A percentile compares a stretch with the other conserved stretches of the same genome.
phyloP scores from a whole-genome alignment of 2,888 invertebrate genomes.

The Pyrocoelia pectoralis region DNA sequence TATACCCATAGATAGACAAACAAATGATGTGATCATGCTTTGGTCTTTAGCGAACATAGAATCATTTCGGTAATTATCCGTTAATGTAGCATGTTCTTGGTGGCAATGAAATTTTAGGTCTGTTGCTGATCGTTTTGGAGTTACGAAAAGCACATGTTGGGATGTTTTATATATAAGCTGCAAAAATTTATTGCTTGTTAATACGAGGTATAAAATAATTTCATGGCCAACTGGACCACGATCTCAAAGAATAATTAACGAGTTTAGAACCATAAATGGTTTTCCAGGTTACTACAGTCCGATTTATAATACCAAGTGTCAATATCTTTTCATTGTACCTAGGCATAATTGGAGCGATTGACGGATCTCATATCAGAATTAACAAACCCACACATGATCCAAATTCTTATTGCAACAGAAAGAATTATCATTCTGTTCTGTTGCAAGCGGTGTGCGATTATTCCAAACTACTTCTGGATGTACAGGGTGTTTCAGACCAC shows the following conservation, averaged over 20 bases:
- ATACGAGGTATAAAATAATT: neutral
- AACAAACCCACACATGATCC: neutral
- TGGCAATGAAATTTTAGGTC: neutral
- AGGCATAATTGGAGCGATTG: neutral
- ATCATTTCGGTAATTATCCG: conserved; percentile 2
- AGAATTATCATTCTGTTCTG: conserved; percentile 3
- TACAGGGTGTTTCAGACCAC: no score
- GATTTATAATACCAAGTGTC: neutral
- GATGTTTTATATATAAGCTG: conserved; percentile 5
- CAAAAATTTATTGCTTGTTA: neutral
- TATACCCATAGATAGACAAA: neutral
- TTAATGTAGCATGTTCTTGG: neutral
- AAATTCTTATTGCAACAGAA: conserved; percentile 13
- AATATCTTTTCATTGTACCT: neutral
- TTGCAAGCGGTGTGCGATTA: conserved; percentile 13
- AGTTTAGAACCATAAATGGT: neutral
- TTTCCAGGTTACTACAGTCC: neutral
- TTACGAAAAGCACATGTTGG: conserved; percentile 10
- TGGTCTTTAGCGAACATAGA: conserved; percentile 8
- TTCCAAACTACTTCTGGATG: neutral
- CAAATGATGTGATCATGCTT: neutral
- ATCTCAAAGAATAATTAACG: neutral
- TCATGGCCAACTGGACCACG: neutral
- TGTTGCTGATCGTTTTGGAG: neutral
- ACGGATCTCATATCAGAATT: neutral